Evolutionary conservation across 1,140 invertebrate genomes (phyloP), one percentile per base, ranked within the genome.

Genomic region (Drosophila orosa): DNA sequence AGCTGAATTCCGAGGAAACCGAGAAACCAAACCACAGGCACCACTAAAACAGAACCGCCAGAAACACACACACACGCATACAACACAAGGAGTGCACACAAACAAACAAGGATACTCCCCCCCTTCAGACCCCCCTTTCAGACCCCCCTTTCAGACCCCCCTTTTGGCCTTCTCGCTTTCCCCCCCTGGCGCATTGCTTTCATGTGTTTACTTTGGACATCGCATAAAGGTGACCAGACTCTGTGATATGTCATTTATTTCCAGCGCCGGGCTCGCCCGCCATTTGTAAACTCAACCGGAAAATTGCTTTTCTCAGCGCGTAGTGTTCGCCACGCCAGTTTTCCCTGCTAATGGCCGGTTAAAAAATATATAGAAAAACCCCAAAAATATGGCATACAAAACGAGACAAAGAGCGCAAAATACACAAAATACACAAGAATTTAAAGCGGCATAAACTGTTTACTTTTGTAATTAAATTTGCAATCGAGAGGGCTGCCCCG

Each of bases 241-340:
- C 63, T 61, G 78, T 81, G 83, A 87, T 86, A 87, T 87, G 75
- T 82, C 79, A 87, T 86, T 90, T 86, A 79, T 82, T 90, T 84
- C 72, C 71, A 75, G 66, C 74, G 61, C 67, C 55, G 78, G 76
- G 62, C 58, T 52, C 60, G 72, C 71, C 79, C 67, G 52, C 63
- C 69, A 82, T 79, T 78, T 80, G 78, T 84, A 85, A 85, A 84
- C 78, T 85, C 74, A 79, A 90, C 86, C 79, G 78, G 86, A 85
- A 90, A 86, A 90, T 90, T 90, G 76, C 75, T 90, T 90, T 90
- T 90, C 81, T 78, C 74, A 66, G 61, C 76, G 80, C 80, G 79
- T 80, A 63, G 52, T 59, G 72, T 40, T 25, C 54, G 25, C 44
- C 37, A 29, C 55, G 47, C 33, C 37, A 19, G 40, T 61, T 61